Evolutionary conservation across 2,113 vertebrate species (phyloP).

Genomic region (Phoxinus phoxinus): DNA sequence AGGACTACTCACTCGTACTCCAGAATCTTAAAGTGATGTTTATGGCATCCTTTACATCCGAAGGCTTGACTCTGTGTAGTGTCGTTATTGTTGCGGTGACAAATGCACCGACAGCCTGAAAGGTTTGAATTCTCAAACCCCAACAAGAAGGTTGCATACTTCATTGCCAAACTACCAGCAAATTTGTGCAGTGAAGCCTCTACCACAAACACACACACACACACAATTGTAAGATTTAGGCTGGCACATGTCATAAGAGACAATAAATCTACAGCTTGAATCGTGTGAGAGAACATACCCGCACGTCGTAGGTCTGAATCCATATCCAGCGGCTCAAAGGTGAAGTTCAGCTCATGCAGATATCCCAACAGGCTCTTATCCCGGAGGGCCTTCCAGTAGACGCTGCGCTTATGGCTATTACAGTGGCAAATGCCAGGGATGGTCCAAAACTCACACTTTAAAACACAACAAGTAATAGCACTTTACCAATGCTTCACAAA

Average conservation of each 20-base stretch:
- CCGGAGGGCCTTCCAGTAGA: constrained; percentile 78
- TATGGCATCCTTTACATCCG: constrained; percentile 60
- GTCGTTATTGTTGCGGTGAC: constrained; percentile 33
- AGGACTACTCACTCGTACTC: constrained; percentile 56
- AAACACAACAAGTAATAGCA: constrained; percentile 18
- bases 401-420: constrained; percentile 85
- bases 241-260: not conserved
- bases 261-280: not conserved
- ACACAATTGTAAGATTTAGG: not conserved
- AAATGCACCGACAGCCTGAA: constrained; percentile 45
- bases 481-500: not conserved
- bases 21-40: constrained; percentile 48
- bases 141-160: constrained; percentile 68
- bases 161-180: constrained; percentile 61
- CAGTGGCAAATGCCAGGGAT: constrained; percentile 77
- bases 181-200: constrained; percentile 70
- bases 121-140: not conserved
- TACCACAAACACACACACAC: constrained; percentile 49
- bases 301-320: constrained; percentile 77
- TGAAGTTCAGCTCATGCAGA: constrained; percentile 78
- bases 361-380: constrained; percentile 70
- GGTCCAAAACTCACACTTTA: constrained; percentile 80
- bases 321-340: constrained; percentile 76
- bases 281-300: constrained; percentile 62
- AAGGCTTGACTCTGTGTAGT: not conserved